Conservation (phyloP, 2,888 invertebrate species). For the Timandra comae region DNA sequence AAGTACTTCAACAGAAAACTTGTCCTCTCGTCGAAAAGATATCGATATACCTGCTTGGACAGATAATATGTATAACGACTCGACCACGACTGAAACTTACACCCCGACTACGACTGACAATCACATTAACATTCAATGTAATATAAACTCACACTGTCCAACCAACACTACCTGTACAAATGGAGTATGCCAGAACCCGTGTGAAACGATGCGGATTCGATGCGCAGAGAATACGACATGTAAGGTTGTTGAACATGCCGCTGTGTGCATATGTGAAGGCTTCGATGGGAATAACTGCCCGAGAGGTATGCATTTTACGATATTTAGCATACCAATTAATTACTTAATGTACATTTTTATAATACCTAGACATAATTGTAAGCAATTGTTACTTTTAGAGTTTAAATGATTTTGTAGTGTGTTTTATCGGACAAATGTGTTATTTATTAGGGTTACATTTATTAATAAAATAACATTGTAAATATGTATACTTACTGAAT, state of each 20-base stretch:
- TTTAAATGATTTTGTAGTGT: conserved; percentile 21
- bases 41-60: conserved; percentile 68
- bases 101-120: conserved; percentile 34
- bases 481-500: conserved; percentile 14
- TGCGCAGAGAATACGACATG: conserved; percentile 80
- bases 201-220: conserved; percentile 60
- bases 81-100: conserved; percentile 54
- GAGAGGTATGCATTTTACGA: conserved; percentile 75
- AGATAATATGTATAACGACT: conserved; percentile 52
- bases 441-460: conserved; percentile 15
- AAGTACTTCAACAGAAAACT: conserved; percentile 57
- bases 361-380: not conserved
- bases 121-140: conserved; percentile 67
- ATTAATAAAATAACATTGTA: conserved; percentile 5
- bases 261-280: conserved; percentile 79
- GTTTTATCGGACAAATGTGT: conserved; percentile 71
- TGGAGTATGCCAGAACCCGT: conserved; percentile 80
- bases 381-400: conserved; percentile 1
- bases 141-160: conserved; percentile 79
- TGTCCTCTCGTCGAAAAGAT: conserved; percentile 61
- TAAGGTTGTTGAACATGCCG: conserved; percentile 78
- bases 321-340: conserved; percentile 34
- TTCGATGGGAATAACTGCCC: conserved; percentile 77
- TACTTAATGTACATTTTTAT: conserved; percentile 6
- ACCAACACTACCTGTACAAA: conserved; percentile 79